Evolutionary conservation across 2,113 vertebrate species (phyloP), one percentile per base, ranked within the genome.

Genomic region (Gymnobelideus leadbeateri): DNA sequence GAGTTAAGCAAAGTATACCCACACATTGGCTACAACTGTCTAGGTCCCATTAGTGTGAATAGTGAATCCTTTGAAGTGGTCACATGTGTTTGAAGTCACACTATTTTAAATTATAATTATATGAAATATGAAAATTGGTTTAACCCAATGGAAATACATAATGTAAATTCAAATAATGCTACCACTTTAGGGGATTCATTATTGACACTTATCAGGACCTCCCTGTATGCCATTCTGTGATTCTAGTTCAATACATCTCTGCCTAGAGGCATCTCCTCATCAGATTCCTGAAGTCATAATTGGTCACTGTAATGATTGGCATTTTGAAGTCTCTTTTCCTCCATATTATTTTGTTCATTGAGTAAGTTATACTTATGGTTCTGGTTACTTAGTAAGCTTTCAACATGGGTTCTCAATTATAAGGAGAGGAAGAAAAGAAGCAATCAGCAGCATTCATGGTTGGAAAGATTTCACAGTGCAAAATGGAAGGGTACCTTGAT

Each of bases 331-430:
- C 61, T 68, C 61, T 19, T 68, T 68, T 68, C 31, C 4, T 37
- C 61, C 14, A 68, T 68, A 68, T 68, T 16, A n/a, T 68, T 68
- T 68, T n/a, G 31, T n/a, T 68, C 61, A 61, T 61, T 12, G 31
- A 68, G 61, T 28, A 37, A n/a, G n/a, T 68, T 68, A 68, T 19
- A 19, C 31, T 68, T 11, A 37, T 68, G 61, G 31, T 68, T 68
- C 55, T 57, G 26, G 26, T 57, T 95, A 52, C 57, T 95, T 96
- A 97, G 95, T 91, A 91, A 94, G 93, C 95, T 97, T 97, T 96
- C 95, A 95, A 95, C 89, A 94, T 46, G 31, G 96, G 94, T 95
- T 31, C 91, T 9, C 51, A 51, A 4, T 68, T 68, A 57, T 57
- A 57, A 68, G 61, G n/a, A 68, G 61, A 68, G n/a, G 57, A 31